Evolutionary conservation across 2,113 vertebrate species (phyloP).

Genomic region (Oryzias celebensis): DNA sequence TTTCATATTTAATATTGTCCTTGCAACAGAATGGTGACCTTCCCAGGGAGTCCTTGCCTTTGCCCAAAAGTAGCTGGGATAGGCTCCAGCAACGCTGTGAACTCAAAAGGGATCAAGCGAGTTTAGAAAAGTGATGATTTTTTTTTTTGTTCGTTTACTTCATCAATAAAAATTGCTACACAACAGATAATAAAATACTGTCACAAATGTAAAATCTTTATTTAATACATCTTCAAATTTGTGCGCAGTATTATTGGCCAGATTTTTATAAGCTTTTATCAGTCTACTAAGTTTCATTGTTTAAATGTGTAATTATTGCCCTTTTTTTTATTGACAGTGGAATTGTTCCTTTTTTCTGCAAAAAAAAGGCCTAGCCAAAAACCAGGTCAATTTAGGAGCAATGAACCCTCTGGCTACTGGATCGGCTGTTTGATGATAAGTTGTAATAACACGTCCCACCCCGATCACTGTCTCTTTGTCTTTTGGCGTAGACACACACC

Average conservation of each 20-base stretch:
- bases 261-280: background rate
- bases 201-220: background rate
- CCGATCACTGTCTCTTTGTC: constrained; percentile 29
- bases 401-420: constrained; percentile 63
- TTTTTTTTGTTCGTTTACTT: no score
- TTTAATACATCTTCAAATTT: background rate
- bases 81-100: no score
- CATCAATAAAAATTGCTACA: no score
- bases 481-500: constrained; percentile 42
- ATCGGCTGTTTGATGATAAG: constrained; percentile 52
- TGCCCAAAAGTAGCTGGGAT: no score
- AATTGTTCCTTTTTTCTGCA: constrained; percentile 17
- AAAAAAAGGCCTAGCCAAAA: constrained; percentile 48
- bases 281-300: constrained; percentile 14
- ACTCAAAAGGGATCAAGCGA: no score
- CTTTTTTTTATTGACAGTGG: constrained; percentile 11
- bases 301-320: constrained; percentile 3
- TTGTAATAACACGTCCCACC: constrained; percentile 65
- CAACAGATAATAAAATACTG: no score
- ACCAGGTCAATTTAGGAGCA: constrained; percentile 45
- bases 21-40: no score
- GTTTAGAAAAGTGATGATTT: no score
- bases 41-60: no score
- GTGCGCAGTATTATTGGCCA: background rate
- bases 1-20: no score